Conservation (phyloP, 2,797 vertebrate species). For the Liparis tanakae region DNA sequence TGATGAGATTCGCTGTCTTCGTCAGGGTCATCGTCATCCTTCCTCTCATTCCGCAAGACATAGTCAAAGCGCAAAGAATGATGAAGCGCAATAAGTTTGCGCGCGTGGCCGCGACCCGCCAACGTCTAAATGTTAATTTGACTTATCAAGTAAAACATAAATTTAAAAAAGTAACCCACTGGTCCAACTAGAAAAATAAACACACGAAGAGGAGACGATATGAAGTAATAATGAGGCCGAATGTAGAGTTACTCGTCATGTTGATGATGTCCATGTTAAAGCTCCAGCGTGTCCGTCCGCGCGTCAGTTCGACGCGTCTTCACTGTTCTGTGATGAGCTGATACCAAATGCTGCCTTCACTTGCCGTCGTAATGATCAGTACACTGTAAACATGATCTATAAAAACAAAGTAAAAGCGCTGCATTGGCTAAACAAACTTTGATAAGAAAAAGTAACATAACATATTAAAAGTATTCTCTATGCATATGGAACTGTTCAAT, state of each 20-base stretch:
- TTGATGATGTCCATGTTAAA: background rate
- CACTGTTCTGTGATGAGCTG: background rate
- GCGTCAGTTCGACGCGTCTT: background rate
- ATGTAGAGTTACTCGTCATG: background rate
- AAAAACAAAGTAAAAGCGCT: background rate
- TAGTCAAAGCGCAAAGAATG: background rate
- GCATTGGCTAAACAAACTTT: background rate
- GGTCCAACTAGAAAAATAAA: background rate
- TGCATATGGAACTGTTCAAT: no score
- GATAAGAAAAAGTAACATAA: background rate
- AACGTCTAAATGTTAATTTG: background rate
- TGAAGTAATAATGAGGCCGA: background rate
- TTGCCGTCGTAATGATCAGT: constrained; percentile 21
- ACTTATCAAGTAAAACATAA: background rate
- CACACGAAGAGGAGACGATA: accelerated
- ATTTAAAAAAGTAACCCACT: background rate
- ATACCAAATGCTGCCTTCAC: constrained; percentile 40
- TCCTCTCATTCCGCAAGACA: constrained; percentile 12
- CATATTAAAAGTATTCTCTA: background rate
- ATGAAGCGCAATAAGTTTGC: constrained; percentile 3
- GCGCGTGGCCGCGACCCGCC: no score
- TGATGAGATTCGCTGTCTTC: constrained; percentile 47
- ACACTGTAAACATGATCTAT: background rate
- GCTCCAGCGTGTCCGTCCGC: background rate
- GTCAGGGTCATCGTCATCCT: constrained; percentile 44